Evolutionary conservation across 2,113 vertebrate species (phyloP), one percentile per base, ranked within the genome.

Genomic region (Pristiophorus japonicus): DNA sequence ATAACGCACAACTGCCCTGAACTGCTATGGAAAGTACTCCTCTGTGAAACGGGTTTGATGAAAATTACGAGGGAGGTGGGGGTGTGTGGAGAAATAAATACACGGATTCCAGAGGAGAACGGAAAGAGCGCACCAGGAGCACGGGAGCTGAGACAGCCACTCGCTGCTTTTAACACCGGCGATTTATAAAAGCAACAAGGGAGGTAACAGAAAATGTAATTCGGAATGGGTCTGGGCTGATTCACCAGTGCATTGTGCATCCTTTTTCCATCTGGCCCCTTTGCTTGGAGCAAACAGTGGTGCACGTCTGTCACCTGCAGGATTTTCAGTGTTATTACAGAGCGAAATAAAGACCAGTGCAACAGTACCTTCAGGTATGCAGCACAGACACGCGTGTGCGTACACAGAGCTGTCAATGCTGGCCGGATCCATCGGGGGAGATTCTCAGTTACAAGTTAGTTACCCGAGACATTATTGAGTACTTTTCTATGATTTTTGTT

Each of bases 171-270:
- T 94, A 70, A 94, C 38, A 24, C 65, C 47, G 42, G 92, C 24
- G 65, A 94, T 70, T 94, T 94, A 42, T 94, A 94, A 94, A 27
- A 70, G 92, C 92, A 94, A 67, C 92, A 22, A 94, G 92, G 92
- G 92, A 94, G 42, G 65, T 94, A 42, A 94, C 92, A 94, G 92
- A 67, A 94, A 94, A 70, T 67, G 92, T 67, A 94, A 70, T 70
- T 70, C 92, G 18, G 65, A 70, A 67, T 67, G 38, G 62, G 92
- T 47, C 92, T 67, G 65, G 62, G 38, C 65, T 66, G 67, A 47
- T 45, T 94, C 92, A 94, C 65, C 92, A 47, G 92, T 63, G 88
- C 55, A 92, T 63, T 63, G 88, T 92, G n/a, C 88, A 92, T 92
- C 88, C 88, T 92, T 63, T 90, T 38, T 92, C 88, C 88, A 65